Conservation (phyloP, 2,888 invertebrate species). For the Synanthedon vespiformis region DNA sequence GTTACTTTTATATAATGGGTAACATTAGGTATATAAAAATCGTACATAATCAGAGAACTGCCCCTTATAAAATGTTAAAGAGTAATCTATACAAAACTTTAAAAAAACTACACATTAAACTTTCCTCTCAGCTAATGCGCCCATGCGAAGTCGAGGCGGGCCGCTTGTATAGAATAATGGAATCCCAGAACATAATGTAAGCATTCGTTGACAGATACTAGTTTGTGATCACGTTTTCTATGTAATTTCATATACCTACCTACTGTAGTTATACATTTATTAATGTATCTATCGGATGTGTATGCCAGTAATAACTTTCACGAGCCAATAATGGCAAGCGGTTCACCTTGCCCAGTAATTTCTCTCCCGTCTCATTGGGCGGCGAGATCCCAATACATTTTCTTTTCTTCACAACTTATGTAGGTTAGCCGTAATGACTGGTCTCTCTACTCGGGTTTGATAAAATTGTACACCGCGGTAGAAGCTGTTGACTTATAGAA, state of each 20-base stretch:
- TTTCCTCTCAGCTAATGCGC: too few relatives aligned
- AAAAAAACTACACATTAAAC: too few relatives aligned
- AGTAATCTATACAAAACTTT: too few relatives aligned
- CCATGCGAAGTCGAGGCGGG: too few relatives aligned
- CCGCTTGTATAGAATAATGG: too few relatives aligned
- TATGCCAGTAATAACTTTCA: slow-evolving; percentile 50
- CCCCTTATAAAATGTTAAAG: too few relatives aligned
- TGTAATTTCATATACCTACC: not conserved
- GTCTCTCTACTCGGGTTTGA: slow-evolving; percentile 51
- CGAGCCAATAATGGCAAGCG: slow-evolving; percentile 38
- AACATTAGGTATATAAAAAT: too few relatives aligned
- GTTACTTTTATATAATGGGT: too few relatives aligned
- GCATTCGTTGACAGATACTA: too few relatives aligned
- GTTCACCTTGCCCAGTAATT: slow-evolving; percentile 56
- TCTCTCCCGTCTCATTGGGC: slow-evolving; percentile 42
- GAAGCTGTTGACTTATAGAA: slow-evolving; percentile 30
- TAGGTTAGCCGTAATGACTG: slow-evolving; percentile 51
- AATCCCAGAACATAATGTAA: too few relatives aligned
- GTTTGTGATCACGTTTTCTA: not conserved
- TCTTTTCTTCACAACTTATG: slow-evolving; percentile 57
- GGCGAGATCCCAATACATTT: slow-evolving; percentile 43
- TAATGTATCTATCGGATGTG: not conserved
- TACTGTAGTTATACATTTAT: not conserved
- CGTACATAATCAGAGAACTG: too few relatives aligned
- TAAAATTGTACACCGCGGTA: slow-evolving; percentile 39